Conservation (phyloP, 2,113 vertebrate species). For the Pogona vitticeps region DNA sequence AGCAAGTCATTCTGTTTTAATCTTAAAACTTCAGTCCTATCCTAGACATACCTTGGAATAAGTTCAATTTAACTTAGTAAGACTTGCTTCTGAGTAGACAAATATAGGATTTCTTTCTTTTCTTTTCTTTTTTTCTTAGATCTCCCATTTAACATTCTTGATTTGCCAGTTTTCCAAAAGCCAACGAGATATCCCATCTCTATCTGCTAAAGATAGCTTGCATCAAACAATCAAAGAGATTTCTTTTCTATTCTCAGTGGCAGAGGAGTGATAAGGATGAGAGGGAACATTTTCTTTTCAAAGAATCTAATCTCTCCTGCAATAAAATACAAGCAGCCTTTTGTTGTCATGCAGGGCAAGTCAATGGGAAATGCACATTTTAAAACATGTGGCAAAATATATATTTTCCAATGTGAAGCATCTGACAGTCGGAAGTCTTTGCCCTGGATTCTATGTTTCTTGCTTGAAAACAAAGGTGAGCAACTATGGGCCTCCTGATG, state of each 20-base stretch:
- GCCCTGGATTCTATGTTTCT: conserved; percentile 41
- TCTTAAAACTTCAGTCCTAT: not conserved
- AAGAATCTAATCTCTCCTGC: conserved; percentile 36
- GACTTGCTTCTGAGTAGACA: not conserved
- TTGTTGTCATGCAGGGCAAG: conserved; percentile 14
- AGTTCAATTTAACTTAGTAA: not conserved
- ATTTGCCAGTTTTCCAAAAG: conserved; percentile 19
- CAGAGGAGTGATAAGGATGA: conserved; percentile 43
- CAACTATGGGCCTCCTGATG: not conserved
- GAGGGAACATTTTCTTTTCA: conserved; percentile 17
- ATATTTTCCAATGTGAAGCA: not conserved
- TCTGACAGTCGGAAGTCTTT: conserved; percentile 32
- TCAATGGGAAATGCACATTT: conserved; percentile 31
- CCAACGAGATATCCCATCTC: conserved; percentile 24
- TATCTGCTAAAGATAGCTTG: conserved; percentile 27
- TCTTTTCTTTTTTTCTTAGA: not conserved
- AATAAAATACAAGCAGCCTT: conserved; percentile 36
- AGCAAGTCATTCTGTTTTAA: too few species aligned
- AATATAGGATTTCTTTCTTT: not conserved
- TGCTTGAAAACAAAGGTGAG: not conserved
- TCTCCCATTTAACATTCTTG: conserved; percentile 37
- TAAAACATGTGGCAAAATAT: not conserved
- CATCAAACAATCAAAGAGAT: conserved; percentile 50
- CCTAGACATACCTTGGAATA: not conserved
- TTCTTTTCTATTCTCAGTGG: conserved; percentile 38